These are phyloP conservation scores for Notechis scutatus DNA, from an alignment of 2,113 vertebrate species.

Conservation along the genomic window DNA sequence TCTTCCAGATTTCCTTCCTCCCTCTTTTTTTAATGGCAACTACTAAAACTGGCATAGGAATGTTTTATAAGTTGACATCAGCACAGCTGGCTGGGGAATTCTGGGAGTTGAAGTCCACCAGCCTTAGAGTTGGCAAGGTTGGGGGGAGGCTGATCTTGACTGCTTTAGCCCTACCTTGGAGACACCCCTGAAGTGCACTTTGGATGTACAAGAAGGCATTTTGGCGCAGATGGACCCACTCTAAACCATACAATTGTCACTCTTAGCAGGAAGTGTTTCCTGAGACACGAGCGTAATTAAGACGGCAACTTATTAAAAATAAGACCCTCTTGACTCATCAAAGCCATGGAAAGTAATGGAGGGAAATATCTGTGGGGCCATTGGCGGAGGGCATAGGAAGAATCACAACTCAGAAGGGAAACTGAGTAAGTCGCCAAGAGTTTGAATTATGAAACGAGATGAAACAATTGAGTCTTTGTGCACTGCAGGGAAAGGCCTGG, in stretches of 20 bases:
- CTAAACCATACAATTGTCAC: not conserved
- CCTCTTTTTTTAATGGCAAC: too few species aligned
- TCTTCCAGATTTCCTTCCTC: too few species aligned
- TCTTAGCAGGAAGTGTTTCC: not conserved
- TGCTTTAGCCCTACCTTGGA: not conserved
- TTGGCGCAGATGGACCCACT: not conserved
- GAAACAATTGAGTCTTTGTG: not conserved
- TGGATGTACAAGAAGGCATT: not conserved
- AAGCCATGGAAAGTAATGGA: not conserved
- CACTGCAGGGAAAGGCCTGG: not conserved
- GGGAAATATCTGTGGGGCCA: not conserved
- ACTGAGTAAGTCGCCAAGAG: not conserved
- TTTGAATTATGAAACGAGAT: not conserved
- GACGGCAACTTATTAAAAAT: not conserved
- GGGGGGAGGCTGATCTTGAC: not conserved
- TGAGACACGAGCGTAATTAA: not conserved
- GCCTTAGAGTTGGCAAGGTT: too few species aligned
- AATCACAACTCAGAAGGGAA: not conserved
- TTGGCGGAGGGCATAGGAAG: not conserved
- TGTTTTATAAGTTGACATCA: too few species aligned
- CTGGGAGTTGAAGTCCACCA: too few species aligned
- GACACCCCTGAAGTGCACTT: not conserved
- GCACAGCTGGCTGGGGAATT: too few species aligned
- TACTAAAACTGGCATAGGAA: too few species aligned
- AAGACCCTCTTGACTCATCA: not conserved